A percentile compares a stretch with the other conserved stretches of the same genome.
These are phyloP conservation scores for Acanthurus tractus DNA, from an alignment of 2,797 vertebrate species.

Conservation along the genomic window DNA sequence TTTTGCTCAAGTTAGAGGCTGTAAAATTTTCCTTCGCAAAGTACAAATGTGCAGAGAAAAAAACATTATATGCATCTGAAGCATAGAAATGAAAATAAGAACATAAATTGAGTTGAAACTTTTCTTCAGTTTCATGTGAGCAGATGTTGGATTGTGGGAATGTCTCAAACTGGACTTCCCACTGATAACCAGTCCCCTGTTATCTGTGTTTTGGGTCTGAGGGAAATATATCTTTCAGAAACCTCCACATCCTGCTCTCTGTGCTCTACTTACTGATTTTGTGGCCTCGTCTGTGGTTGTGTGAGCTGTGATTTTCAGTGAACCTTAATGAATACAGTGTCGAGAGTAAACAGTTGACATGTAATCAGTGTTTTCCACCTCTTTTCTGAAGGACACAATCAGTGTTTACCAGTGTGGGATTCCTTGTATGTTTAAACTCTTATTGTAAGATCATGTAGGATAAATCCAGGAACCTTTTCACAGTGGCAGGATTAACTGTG, in stretches of 20 bases:
- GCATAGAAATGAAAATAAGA: not conserved
- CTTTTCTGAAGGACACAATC: conserved; percentile 20
- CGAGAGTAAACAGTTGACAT: conserved; percentile 5
- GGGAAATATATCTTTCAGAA: conserved; percentile 28
- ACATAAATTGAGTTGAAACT: not conserved
- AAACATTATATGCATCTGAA: not conserved
- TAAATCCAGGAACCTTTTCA: conserved; percentile 40
- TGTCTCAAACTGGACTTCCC: conserved; percentile 62
- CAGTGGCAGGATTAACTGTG: conserved; percentile 46
- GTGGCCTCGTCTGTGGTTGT: not conserved
- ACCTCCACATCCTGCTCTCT: conserved; percentile 44
- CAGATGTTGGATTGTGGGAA: conserved; percentile 64
- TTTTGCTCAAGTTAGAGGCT: not conserved
- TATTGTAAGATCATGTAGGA: conserved; percentile 36
- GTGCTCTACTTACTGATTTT: conserved; percentile 1
- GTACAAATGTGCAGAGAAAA: not conserved
- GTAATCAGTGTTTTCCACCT: not conserved
- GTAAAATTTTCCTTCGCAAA: not conserved
- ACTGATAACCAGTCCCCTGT: conserved; percentile 56
- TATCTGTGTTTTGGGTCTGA: conserved; percentile 57
- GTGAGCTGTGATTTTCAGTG: not conserved
- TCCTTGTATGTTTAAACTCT: conserved; percentile 34
- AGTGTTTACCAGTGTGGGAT: conserved; percentile 8
- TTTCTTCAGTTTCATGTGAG: conserved; percentile 25
- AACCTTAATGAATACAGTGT: not conserved